Base-by-base conservation (phyloP, 1,140 invertebrate genomes). In the Camponotus vicinus region DNA sequence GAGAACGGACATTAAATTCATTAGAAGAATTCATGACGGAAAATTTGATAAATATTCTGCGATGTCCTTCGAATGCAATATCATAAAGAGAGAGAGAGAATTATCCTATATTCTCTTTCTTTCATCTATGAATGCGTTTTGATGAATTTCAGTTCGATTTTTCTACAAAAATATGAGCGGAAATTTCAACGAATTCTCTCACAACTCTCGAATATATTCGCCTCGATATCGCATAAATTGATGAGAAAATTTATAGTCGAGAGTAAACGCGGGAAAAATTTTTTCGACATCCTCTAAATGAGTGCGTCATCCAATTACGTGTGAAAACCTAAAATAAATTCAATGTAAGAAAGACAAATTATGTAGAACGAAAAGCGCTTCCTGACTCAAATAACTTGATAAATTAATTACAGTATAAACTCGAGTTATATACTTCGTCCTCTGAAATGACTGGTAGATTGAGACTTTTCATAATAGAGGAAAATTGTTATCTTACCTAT, bases 281-380 rank as follows among this genome's bases (percentile, higher is more conserved):
- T 42, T 21, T 0, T 27, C 37, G 37, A 40, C 55, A 76, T 8
- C 55, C 37, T n/a, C 21, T 52, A 69, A 9, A 37, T 0, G n/a
- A 15, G 15, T 52, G 7, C 11, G 76, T 37, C 5, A 18, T 21
- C 37, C 21, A 77, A 45, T 63, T 49, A 64, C 21, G 21, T 27
- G 13, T 64, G 75, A 4, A 61, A 61, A 76, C 37, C 55, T 61
- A 42, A 61, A 76, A 34, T 37, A 59, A 76, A 76, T 61, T 76
- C 21, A 61, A 42, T 27, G 15, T 76, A 59, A 37, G 42, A 15
- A 61, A 55, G 37, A 76, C 55, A 21, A 76, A 59, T 76, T 61
- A 42, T 40, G 27, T 3, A 2, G 8, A 18, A 42, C 13, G 18
- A 40, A 57, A 45, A 21, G 18, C 6, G 11, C 34, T 57, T 55